A percentile compares a stretch with the other conserved stretches of the same genome.
Evolutionary conservation across 1,140 invertebrate species (phyloP).

Genomic region (Dysdera silvatica): DNA sequence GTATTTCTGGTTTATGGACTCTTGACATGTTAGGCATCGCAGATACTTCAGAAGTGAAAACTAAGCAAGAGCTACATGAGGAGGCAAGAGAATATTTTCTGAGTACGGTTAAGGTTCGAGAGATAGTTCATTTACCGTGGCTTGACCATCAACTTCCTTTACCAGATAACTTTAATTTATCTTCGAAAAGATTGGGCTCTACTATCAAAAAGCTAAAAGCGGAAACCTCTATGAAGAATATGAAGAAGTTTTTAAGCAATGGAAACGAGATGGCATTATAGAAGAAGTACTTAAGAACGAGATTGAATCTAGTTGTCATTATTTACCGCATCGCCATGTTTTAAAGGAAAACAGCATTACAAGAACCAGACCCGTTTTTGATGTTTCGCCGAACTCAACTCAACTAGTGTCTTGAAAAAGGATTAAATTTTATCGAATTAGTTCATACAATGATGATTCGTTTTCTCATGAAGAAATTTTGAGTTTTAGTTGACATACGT

Average conservation of each 20-base stretch:
- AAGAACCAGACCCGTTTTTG: slow-evolving; percentile 13
- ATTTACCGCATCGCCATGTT: slow-evolving; percentile 32
- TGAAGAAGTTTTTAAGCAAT: not conserved
- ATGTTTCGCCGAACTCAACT: slow-evolving; percentile 16
- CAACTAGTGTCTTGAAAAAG: slow-evolving; percentile 26
- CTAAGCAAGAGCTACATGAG: not conserved
- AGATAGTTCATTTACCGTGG: slow-evolving; percentile 1
- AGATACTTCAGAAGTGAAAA: not conserved
- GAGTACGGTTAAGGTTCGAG: not conserved
- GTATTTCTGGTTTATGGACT: not conserved
- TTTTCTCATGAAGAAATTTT: slow-evolving; percentile 11
- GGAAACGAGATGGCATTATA: slow-evolving; percentile 7
- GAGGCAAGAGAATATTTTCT: not conserved
- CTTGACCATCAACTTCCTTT: not conserved
- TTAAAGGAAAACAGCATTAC: slow-evolving; percentile 18
- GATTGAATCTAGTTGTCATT: slow-evolving; percentile 9
- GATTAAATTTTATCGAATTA: slow-evolving; percentile 11
- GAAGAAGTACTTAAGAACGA: slow-evolving; percentile 19
- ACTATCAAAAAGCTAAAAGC: not conserved
- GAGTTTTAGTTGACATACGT: slow-evolving; percentile 19
- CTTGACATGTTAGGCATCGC: not conserved
- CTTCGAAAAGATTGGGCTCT: not conserved
- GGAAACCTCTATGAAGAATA: not conserved
- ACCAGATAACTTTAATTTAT: not conserved
- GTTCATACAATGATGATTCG: slow-evolving; percentile 36